phyloP scores from a whole-genome alignment of 1,140 invertebrate species.

The Harpegnathos saltator region DNA sequence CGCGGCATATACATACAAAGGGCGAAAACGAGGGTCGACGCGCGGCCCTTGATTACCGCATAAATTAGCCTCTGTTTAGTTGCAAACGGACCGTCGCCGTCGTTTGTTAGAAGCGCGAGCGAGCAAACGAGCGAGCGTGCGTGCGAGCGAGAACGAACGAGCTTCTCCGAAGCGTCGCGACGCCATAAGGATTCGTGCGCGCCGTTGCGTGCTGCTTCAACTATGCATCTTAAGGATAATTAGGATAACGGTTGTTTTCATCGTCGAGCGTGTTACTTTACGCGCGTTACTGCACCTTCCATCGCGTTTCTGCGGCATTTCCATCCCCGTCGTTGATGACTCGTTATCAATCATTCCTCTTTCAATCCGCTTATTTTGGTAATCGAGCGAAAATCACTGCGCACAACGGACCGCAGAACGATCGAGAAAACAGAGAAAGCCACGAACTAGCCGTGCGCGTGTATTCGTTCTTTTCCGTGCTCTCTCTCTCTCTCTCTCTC shows the following conservation, averaged over 20 bases:
- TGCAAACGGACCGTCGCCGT: slow-evolving; percentile 60
- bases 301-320: not conserved
- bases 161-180: slow-evolving; percentile 1
- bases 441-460: too few species aligned
- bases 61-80: slow-evolving; percentile 76
- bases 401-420: too few species aligned
- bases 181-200: slow-evolving; percentile 33
- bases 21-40: slow-evolving; percentile 63
- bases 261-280: not conserved
- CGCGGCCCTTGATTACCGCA: slow-evolving; percentile 73
- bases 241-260: slow-evolving; percentile 16
- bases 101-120: slow-evolving; percentile 40
- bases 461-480: too few species aligned
- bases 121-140: not conserved
- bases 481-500: too few species aligned
- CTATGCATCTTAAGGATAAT: slow-evolving; percentile 49
- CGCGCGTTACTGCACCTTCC: too few species aligned
- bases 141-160: not conserved
- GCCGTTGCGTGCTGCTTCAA: not conserved
- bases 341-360: too few species aligned
- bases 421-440: too few species aligned
- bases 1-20: slow-evolving; percentile 66
- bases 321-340: too few species aligned
- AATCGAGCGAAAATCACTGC: too few species aligned
- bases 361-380: too few species aligned